phyloP scores from a whole-genome alignment of 2,113 vertebrate species.

The Leptodactylus fuscus region DNA sequence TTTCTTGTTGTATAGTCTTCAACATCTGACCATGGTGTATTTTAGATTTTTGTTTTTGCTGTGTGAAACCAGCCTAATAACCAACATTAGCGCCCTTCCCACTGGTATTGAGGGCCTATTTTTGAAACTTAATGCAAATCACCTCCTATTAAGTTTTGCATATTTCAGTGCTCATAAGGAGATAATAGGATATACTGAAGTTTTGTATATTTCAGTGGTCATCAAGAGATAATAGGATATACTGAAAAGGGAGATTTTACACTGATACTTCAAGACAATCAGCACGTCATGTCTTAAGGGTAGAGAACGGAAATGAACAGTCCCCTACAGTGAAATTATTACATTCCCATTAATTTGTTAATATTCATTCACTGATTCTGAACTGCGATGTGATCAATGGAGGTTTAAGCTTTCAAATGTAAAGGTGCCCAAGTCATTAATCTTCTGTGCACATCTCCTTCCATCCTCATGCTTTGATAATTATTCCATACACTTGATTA shows the following conservation, averaged over 20 bases:
- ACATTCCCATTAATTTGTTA: constrained; percentile 17
- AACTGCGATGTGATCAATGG: constrained; percentile 11
- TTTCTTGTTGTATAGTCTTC: too few relatives aligned
- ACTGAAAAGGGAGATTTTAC: neutral
- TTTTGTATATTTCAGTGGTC: neutral
- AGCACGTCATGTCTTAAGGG: neutral
- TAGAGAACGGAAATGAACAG: neutral
- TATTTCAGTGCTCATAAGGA: too few relatives aligned
- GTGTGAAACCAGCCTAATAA: too few relatives aligned
- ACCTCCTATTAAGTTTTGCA: too few relatives aligned
- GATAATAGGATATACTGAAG: too few relatives aligned
- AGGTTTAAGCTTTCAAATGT: constrained; percentile 22
- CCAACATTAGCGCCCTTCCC: too few relatives aligned
- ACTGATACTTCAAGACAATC: neutral
- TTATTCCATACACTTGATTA: constrained; percentile 52
- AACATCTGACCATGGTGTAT: too few relatives aligned
- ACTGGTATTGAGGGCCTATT: too few relatives aligned
- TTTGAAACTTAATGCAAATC: too few relatives aligned
- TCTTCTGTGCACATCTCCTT: neutral
- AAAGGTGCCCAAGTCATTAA: constrained; percentile 45
- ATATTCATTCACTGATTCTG: constrained; percentile 8
- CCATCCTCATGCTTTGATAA: constrained; percentile 17
- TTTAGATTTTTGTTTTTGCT: too few relatives aligned
- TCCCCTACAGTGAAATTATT: neutral
- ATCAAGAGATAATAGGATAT: neutral